Evolutionary conservation across 2,113 vertebrate species (phyloP).

Genomic region (Trogon melanurus): DNA sequence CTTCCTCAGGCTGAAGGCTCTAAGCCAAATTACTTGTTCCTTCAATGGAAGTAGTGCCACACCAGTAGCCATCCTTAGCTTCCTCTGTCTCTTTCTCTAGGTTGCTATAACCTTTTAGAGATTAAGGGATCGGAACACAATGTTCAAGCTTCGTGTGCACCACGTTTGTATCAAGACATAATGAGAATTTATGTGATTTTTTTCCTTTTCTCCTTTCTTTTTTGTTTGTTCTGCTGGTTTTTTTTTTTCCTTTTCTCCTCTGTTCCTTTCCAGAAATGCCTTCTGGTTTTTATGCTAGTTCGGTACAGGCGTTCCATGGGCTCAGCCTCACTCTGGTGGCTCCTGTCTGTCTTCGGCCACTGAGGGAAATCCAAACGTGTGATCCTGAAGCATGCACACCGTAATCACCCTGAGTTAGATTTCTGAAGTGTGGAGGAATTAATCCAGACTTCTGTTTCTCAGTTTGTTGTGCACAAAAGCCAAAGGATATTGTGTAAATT

Average conservation of each 20-base stretch:
- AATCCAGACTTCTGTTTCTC: background rate
- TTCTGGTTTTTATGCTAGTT: background rate
- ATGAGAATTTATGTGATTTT: background rate
- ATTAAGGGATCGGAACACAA: background rate
- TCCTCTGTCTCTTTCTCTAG: background rate
- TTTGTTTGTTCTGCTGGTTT: background rate
- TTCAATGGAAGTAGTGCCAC: background rate
- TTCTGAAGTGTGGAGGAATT: background rate
- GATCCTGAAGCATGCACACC: background rate
- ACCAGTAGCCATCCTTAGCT: background rate
- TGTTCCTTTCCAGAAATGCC: background rate
- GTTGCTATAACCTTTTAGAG: background rate
- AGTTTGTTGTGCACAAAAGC: background rate
- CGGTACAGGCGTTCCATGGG: background rate
- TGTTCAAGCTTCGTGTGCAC: background rate
- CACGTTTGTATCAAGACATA: background rate
- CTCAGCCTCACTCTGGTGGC: background rate
- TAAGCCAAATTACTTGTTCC: background rate
- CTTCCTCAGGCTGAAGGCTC: background rate
- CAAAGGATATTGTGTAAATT: background rate
- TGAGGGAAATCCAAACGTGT: background rate
- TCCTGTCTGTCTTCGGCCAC: background rate
- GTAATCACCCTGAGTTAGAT: background rate
- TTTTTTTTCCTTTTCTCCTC: background rate
- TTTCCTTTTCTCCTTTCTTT: fast-evolving